A percentile compares a stretch with the other conserved stretches of the same genome.
Conservation (phyloP, 2,113 vertebrate species). For the Spermophilus dauricus region DNA sequence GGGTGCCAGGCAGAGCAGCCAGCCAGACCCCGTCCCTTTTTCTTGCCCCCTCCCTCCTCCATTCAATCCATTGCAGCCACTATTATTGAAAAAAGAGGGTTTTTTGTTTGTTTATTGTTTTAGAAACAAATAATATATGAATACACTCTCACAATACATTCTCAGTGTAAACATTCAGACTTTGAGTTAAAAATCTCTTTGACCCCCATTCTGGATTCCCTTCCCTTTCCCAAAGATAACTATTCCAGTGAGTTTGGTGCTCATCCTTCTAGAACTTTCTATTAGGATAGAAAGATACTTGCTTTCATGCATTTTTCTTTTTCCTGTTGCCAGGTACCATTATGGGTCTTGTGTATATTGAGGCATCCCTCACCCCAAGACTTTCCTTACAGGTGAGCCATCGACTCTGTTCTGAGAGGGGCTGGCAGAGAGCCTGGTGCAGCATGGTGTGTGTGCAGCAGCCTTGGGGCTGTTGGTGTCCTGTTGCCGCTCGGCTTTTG, state of each 20-base stretch:
- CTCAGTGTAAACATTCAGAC: background rate
- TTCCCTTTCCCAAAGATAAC: background rate
- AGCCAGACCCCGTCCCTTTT: background rate
- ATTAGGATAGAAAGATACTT: background rate
- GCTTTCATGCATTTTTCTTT: rapidly evolving
- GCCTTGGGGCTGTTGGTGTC: no score
- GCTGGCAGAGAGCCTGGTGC: background rate
- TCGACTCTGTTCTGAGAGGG: background rate
- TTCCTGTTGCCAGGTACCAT: background rate
- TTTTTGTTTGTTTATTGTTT: no score
- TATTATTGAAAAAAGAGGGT: background rate
- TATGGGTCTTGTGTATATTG: background rate
- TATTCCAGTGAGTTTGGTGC: background rate
- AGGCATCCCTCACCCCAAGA: background rate
- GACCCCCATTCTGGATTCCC: background rate
- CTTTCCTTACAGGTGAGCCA: background rate
- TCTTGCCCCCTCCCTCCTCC: background rate
- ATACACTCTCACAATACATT: background rate
- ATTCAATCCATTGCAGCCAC: background rate
- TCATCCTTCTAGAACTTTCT: background rate
- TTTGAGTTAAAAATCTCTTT: background rate
- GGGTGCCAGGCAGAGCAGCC: background rate
- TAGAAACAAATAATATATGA: background rate
- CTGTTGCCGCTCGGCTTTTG: background rate
- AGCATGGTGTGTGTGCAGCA: no score